phyloP scores from a whole-genome alignment of 2,113 vertebrate genomes.

The Capricornis sumatraensis region DNA sequence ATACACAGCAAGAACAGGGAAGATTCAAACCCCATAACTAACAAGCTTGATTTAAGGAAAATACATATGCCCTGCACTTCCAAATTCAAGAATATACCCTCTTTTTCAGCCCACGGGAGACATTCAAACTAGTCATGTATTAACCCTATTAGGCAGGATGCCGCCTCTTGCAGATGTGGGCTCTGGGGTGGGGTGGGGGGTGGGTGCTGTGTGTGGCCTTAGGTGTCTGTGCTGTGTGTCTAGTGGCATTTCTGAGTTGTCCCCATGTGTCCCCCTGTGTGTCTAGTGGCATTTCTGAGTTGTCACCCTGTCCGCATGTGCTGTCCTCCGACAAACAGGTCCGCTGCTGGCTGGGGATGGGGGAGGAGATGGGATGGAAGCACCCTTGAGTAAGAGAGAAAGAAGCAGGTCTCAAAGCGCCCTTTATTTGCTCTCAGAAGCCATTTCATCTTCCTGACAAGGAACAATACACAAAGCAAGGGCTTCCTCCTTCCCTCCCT shows the following conservation, averaged over 20 bases:
- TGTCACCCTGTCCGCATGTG: neutral
- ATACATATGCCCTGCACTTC: neutral
- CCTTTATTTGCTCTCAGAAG: conserved; percentile 35
- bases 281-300: no score
- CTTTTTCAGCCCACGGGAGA: neutral
- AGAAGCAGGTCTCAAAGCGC: neutral
- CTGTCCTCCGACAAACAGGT: neutral
- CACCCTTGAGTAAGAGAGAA: neutral
- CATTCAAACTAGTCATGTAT: neutral
- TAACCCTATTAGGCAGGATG: accelerated
- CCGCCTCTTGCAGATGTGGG: accelerated
- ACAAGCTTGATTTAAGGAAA: neutral
- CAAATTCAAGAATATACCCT: neutral
- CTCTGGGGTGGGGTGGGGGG: neutral
- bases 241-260: neutral
- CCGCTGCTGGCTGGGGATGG: neutral
- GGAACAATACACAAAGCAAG: conserved; percentile 65
- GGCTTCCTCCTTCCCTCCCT: conserved; percentile 30
- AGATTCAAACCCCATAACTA: neutral
- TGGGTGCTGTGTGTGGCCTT: neutral
- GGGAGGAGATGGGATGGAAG: neutral
- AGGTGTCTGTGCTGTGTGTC: neutral
- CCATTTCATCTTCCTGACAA: conserved; percentile 41
- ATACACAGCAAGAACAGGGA: neutral
- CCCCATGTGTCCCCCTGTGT: no score